phyloP scores from a whole-genome alignment of 2,113 vertebrate species.

The cattle (Bos taurus) region ARS-UCD2.0 NC_037334.1:96919001-96919500 shows the following conservation, averaged over 20 bases:
- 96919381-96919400: neutral
- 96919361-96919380: neutral
- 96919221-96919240: neutral
- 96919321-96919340: neutral
- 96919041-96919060: rapidly evolving
- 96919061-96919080: rapidly evolving
- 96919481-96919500: too few relatives aligned
- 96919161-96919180: neutral
- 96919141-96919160: neutral
- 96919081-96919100: rapidly evolving
- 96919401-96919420: too few relatives aligned
- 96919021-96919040: neutral
- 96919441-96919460: too few relatives aligned
- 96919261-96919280: neutral
- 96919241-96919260: neutral
- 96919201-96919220: neutral
- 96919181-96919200: neutral
- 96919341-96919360: neutral
- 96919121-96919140: too few relatives aligned
- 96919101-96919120: neutral
- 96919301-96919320: neutral
- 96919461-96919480: too few relatives aligned
- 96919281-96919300: neutral
- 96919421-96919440: too few relatives aligned
- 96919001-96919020: neutral